A percentile compares a stretch with the other conserved stretches of the same genome.
Conservation (phyloP, 1,140 invertebrate species). For the Pseudomyrmex sp. region DNA sequence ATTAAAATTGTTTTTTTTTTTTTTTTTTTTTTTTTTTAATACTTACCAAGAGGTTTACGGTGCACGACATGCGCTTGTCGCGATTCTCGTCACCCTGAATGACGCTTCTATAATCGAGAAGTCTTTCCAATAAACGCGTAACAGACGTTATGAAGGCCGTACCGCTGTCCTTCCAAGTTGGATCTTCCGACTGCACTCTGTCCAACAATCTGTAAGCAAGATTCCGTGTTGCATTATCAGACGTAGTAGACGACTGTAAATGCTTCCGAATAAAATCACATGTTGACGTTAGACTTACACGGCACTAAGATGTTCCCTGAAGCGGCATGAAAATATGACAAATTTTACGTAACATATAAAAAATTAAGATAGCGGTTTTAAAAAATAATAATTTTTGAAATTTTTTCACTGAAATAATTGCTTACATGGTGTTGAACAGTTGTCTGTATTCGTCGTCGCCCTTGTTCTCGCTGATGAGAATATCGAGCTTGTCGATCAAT, state of each 20-base stretch:
- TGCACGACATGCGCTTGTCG: slow-evolving; percentile 98
- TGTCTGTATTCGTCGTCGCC: slow-evolving; percentile 97
- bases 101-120: slow-evolving; percentile 96
- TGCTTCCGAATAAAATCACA: neutral
- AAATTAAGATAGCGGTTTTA: too few species aligned
- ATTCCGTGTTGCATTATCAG: neutral
- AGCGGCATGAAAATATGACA: slow-evolving; percentile 80
- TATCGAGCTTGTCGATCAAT: slow-evolving; percentile 96
- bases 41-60: slow-evolving; percentile 95
- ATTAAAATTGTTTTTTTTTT: too few species aligned
- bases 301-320: slow-evolving; percentile 95
- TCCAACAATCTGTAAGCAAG: slow-evolving; percentile 91
- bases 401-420: neutral
- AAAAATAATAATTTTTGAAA: too few species aligned
- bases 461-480: slow-evolving; percentile 96
- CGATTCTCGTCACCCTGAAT: slow-evolving; percentile 96
- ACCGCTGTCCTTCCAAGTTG: slow-evolving; percentile 95
- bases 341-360: neutral
- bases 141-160: slow-evolving; percentile 96
- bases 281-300: slow-evolving; percentile 89
- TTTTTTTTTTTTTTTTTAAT: neutral
- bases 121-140: slow-evolving; percentile 93
- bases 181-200: slow-evolving; percentile 93
- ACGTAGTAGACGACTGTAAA: too few species aligned
- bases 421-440: slow-evolving; percentile 97